Evolutionary conservation across 35 echinoderm and acorn worm genomes (phyloP), one percentile per base, ranked within the genome.

Genomic region (Chiridota heheva): DNA sequence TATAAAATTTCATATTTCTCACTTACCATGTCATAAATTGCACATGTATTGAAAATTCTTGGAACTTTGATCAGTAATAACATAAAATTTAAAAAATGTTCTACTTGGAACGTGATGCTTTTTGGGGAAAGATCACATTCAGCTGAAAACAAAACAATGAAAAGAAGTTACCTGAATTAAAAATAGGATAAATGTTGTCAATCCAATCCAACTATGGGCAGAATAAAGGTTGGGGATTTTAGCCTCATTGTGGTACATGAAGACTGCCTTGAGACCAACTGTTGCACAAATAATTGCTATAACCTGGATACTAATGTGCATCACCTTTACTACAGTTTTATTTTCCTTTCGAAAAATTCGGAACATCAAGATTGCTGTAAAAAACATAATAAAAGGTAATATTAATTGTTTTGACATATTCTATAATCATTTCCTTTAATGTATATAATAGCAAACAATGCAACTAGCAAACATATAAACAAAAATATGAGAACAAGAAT

Each of bases 151-250:
- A n/a, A n/a, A n/a, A n/a, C n/a, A n/a, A n/a, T n/a, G n/a, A n/a
- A n/a, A n/a, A n/a, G n/a, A 32, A 71, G 70, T 78, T 90, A 97
- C 94, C 85, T 97, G 94, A 22, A 80, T 41, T 48, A 56, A 42
- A 64, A 91, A 97, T 29, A 97, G 68, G 7, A 88, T 13, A n/a
- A 84, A 82, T 26, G 84, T 77, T 15, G 79, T 67, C 4, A 97
- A 53, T 4, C 89, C 94, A 41, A 97, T 77, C 94, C 94, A 97
- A 62, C 94, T 97, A 67, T 97, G 94, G 20, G 76, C 20, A 4
- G 89, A 84, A 69, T 88, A 97, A 64, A 97, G 51, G 62, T 91
- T 79, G 5, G 69, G 58, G 25, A 73, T 49, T 16, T 74, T 73
- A n/a, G 62, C 63, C 1, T 42, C 33, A 36, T 82, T 84, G 65